A percentile compares a stretch with the other conserved stretches of the same genome.
These are phyloP conservation scores for Hystrix brachyura DNA, from an alignment of 2,113 vertebrate genomes.

Conservation along the genomic window DNA sequence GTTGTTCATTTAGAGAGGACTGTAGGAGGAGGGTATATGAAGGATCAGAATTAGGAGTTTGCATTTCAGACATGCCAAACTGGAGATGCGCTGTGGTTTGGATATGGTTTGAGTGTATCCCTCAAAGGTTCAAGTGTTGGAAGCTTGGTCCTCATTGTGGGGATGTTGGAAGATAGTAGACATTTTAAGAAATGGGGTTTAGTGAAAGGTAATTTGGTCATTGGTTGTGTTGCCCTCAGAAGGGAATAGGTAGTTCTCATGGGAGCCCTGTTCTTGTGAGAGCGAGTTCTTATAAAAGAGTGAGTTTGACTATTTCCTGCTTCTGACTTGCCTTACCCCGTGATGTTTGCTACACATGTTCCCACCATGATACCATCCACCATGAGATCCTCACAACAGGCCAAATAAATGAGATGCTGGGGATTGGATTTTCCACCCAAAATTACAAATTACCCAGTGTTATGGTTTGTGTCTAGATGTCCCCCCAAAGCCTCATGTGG, in stretches of 20 bases:
- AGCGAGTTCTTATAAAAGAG: neutral
- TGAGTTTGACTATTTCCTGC: neutral
- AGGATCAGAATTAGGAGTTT: neutral
- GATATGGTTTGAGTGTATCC: neutral
- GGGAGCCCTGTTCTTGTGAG: neutral
- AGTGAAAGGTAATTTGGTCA: neutral
- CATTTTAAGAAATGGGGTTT: neutral
- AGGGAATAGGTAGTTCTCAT: neutral
- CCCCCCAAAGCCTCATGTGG: too few relatives aligned
- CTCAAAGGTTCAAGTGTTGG: neutral
- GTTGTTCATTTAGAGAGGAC: neutral
- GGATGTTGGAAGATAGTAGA: neutral
- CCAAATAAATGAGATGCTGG: neutral
- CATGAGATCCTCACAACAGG: neutral
- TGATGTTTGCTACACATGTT: neutral
- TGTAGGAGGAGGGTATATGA: neutral
- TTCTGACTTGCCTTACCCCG: neutral
- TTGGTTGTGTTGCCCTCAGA: neutral
- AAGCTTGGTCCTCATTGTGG: neutral
- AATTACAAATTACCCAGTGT: neutral
- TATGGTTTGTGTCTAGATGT: too few relatives aligned
- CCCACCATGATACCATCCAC: neutral
- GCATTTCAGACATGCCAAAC: neutral
- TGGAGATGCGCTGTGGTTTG: neutral
- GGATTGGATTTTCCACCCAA: neutral